Evolutionary conservation across 2,797 vertebrate genomes (phyloP).

Genomic region (Melanitta fusca): DNA sequence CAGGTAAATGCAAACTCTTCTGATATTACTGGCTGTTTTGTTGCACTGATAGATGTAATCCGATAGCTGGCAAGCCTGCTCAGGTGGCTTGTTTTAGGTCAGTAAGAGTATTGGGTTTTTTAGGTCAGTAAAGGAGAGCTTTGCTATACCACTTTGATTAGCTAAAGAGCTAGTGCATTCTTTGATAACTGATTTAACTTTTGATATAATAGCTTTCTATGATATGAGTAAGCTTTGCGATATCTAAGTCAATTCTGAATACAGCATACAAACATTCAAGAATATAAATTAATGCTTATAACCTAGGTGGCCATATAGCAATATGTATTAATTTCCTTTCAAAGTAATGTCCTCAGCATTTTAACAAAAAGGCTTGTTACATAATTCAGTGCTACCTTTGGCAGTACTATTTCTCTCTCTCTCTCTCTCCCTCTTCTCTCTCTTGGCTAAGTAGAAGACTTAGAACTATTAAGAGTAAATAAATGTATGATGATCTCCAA

Average conservation of each 20-base stretch:
- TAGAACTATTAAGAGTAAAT: neutral
- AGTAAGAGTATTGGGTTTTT: no score
- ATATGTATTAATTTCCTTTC: neutral
- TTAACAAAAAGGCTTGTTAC: neutral
- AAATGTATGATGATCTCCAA: neutral
- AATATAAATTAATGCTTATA: neutral
- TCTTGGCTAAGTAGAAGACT: neutral
- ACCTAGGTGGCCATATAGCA: neutral
- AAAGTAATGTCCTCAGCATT: neutral
- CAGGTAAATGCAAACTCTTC: neutral
- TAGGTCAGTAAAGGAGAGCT: neutral
- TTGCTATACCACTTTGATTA: fast-evolving
- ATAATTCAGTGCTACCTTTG: neutral
- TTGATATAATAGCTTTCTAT: neutral
- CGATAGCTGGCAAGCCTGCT: neutral
- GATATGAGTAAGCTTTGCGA: neutral
- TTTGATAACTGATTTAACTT: neutral
- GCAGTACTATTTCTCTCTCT: neutral
- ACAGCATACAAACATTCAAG: neutral
- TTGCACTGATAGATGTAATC: neutral
- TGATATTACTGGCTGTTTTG: neutral
- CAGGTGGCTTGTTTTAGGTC: neutral
- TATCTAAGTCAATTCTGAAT: neutral
- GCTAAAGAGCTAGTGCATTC: neutral
- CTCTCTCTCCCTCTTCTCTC: no score